Percentiles rank a stretch among this genome's conserved stretches.
Conservation (phyloP, 2,888 invertebrate species). For the Caenorhabditis sp. region DNA sequence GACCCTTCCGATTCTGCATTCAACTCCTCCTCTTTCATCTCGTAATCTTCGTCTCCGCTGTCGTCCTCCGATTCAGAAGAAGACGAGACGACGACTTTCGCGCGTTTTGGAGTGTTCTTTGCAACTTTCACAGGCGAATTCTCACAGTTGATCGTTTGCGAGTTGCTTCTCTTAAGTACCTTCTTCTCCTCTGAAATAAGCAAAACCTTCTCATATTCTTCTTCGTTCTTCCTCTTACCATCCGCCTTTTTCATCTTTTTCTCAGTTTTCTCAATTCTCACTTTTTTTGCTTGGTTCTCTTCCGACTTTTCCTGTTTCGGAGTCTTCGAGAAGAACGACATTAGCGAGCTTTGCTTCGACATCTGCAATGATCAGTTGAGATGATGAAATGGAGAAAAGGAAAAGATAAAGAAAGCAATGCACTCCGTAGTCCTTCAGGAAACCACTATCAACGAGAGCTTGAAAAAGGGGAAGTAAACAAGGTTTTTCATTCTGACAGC, state of each 20-base stretch:
- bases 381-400: background rate
- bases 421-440: too few species aligned
- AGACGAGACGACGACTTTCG: conserved; percentile 45
- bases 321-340: conserved; percentile 50
- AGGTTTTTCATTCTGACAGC: conserved; percentile 1
- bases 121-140: conserved; percentile 21
- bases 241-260: background rate
- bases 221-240: background rate
- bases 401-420: background rate
- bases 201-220: background rate
- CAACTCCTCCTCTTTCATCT: conserved; percentile 31
- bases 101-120: conserved; percentile 25
- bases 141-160: conserved; percentile 1
- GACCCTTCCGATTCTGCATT: conserved; percentile 24
- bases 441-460: background rate
- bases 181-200: conserved; percentile 33
- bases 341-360: conserved; percentile 54
- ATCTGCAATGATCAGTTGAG: conserved; percentile 2
- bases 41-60: conserved; percentile 38
- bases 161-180: conserved; percentile 40
- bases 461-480: background rate
- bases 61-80: conserved; percentile 37
- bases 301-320: conserved; percentile 43
- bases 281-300: background rate
- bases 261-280: background rate